A percentile compares a stretch with the other conserved stretches of the same genome.
Evolutionary conservation across 2,797 vertebrate species (phyloP).

Genomic region (Hoplostethus mediterraneus): DNA sequence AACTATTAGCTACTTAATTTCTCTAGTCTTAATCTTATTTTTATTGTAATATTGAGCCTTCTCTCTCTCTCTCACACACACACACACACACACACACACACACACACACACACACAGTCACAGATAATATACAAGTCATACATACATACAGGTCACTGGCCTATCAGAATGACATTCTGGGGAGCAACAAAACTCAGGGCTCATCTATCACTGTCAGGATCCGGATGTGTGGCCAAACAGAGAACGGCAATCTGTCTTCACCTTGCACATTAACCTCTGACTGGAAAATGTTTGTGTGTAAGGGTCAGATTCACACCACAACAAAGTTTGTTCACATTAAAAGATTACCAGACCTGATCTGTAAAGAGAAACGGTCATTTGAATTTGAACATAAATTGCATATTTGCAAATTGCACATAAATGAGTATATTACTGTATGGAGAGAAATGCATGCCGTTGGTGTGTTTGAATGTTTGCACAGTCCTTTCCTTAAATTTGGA

Average conservation of each 20-base stretch:
- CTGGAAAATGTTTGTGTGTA: constrained; percentile 43
- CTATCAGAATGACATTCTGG: too few relatives aligned
- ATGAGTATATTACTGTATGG: background rate
- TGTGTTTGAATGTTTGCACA: background rate
- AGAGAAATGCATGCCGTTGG: background rate
- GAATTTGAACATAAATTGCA: constrained; percentile 15
- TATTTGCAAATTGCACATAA: too few relatives aligned
- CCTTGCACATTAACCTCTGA: background rate
- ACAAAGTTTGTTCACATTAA: constrained; percentile 31
- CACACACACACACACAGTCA: too few relatives aligned
- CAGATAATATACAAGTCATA: too few relatives aligned
- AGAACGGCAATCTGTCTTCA: background rate
- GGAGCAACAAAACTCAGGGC: too few relatives aligned
- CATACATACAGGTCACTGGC: too few relatives aligned
- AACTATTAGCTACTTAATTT: too few relatives aligned
- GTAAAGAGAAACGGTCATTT: constrained; percentile 23
- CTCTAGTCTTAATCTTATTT: too few relatives aligned
- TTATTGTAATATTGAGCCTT: too few relatives aligned
- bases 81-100: too few relatives aligned
- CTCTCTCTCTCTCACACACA: too few relatives aligned
- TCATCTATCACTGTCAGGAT: constrained; percentile 6
- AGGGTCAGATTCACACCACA: constrained; percentile 28
- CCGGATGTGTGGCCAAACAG: background rate
- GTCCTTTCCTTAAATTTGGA: background rate
- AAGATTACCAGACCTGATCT: constrained; percentile 3